Percentiles rank a stretch among this genome's conserved stretches.
Evolutionary conservation across 2,888 invertebrate genomes (phyloP).

Genomic region (Pachycephus smyrnensis): DNA sequence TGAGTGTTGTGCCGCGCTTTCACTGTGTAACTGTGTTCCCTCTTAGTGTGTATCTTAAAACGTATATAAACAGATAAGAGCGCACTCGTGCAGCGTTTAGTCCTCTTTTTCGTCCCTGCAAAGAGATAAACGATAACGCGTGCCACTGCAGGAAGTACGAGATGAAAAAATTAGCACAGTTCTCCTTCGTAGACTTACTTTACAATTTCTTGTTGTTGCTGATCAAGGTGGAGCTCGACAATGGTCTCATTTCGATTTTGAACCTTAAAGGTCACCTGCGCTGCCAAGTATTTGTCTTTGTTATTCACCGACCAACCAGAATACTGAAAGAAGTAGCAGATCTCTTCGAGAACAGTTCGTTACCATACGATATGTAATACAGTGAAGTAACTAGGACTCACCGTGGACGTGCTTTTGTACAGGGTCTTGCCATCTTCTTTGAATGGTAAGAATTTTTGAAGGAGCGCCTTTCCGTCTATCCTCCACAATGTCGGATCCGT

Average conservation of each 20-base stretch:
- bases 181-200: constrained; percentile 47
- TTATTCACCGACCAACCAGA: constrained; percentile 69
- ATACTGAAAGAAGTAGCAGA: constrained; percentile 59
- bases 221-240: constrained; percentile 67
- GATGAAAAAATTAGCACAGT: not conserved
- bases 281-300: constrained; percentile 68
- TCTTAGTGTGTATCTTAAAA: constrained; percentile 48
- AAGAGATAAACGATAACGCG: constrained; percentile 21
- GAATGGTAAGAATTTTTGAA: constrained; percentile 73
- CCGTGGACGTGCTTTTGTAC: constrained; percentile 71
- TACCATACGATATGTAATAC: not conserved
- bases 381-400: constrained; percentile 45
- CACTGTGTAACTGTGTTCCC: constrained; percentile 33
- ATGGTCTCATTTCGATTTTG: constrained; percentile 68
- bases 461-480: constrained; percentile 72
- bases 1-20: constrained; percentile 12
- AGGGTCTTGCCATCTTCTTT: constrained; percentile 68
- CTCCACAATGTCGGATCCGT: constrained; percentile 72
- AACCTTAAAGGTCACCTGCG: constrained; percentile 67
- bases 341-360: not conserved
- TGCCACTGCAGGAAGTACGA: not conserved
- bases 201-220: constrained; percentile 53
- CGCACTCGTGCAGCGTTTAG: constrained; percentile 53
- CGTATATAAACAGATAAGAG: constrained; percentile 56
- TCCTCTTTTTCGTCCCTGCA: constrained; percentile 62